Conservation (phyloP, 2,113 vertebrate species). For the Xiphophorus maculatus region DNA sequence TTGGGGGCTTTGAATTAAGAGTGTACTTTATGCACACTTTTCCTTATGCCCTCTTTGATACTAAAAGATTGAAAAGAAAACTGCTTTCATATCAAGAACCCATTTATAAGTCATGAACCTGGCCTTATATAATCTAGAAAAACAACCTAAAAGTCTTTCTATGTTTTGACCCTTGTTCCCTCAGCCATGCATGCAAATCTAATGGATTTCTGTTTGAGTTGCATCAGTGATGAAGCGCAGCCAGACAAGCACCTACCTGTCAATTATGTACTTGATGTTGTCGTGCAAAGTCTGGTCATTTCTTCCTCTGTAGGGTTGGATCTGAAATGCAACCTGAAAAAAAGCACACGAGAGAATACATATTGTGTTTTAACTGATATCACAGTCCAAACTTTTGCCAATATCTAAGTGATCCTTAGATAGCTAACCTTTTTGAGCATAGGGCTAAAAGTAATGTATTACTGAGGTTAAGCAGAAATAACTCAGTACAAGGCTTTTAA, state of each 20-base stretch:
- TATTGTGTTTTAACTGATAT: neutral
- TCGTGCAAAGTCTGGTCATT: constrained; percentile 88
- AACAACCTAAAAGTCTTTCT: constrained; percentile 34
- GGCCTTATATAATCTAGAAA: constrained; percentile 39
- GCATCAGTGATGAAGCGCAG: constrained; percentile 9
- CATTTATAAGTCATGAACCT: constrained; percentile 44
- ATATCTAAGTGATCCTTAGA: too few relatives aligned
- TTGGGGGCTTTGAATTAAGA: neutral
- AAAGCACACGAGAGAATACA: neutral
- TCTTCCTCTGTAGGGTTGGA: constrained; percentile 88
- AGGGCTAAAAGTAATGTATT: neutral
- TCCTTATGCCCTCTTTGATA: neutral
- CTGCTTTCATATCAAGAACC: constrained; percentile 14
- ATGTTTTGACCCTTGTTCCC: constrained; percentile 27
- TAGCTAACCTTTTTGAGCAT: neutral
- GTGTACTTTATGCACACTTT: neutral
- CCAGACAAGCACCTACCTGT: constrained; percentile 81
- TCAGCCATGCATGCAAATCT: constrained; percentile 42
- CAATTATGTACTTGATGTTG: constrained; percentile 91
- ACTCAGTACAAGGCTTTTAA: neutral
- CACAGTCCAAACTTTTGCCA: neutral
- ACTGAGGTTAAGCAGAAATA: neutral
- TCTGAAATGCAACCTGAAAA: constrained; percentile 88
- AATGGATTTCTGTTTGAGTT: constrained; percentile 35
- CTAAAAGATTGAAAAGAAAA: constrained; percentile 24